phyloP scores from a whole-genome alignment of 2,113 vertebrate genomes.

The Elaphurus davidianus region DNA sequence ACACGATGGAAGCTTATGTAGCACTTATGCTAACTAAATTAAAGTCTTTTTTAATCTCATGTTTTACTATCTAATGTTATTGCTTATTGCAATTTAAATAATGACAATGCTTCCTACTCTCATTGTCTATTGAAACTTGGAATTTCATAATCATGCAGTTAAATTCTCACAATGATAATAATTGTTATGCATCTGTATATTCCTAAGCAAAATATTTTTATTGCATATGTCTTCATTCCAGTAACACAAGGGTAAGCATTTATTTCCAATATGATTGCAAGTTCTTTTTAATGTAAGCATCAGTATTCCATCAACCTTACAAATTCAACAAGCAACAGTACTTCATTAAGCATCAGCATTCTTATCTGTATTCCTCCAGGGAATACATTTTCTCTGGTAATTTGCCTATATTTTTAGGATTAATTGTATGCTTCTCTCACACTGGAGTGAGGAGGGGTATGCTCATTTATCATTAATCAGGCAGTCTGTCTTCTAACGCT shows the following conservation, averaged over 20 bases:
- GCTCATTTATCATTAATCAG: constrained; percentile 33
- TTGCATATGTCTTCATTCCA: constrained; percentile 39
- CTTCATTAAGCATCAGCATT: constrained; percentile 17
- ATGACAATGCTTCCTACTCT: constrained; percentile 12
- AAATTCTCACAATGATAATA: constrained; percentile 21
- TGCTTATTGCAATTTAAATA: constrained; percentile 49
- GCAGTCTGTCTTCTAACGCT: background rate
- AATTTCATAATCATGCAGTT: constrained; percentile 40
- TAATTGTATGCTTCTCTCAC: constrained; percentile 45
- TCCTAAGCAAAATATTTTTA: constrained; percentile 26
- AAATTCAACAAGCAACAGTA: constrained; percentile 26
- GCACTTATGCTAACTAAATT: background rate
- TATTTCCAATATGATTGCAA: constrained; percentile 42
- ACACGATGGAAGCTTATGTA: background rate
- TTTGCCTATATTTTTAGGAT: constrained; percentile 65
- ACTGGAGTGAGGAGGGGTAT: background rate
- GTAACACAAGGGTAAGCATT: constrained; percentile 45
- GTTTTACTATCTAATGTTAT: constrained; percentile 47
- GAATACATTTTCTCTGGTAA: constrained; percentile 52
- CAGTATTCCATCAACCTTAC: constrained; percentile 44
- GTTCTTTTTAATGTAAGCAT: constrained; percentile 54
- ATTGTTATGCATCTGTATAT: constrained; percentile 12
- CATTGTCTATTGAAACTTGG: constrained; percentile 35
- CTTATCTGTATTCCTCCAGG: constrained; percentile 49
- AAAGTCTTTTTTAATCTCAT: background rate